phyloP scores from a whole-genome alignment of 2,113 vertebrate species.

The Shinisaurus crocodilurus region DNA sequence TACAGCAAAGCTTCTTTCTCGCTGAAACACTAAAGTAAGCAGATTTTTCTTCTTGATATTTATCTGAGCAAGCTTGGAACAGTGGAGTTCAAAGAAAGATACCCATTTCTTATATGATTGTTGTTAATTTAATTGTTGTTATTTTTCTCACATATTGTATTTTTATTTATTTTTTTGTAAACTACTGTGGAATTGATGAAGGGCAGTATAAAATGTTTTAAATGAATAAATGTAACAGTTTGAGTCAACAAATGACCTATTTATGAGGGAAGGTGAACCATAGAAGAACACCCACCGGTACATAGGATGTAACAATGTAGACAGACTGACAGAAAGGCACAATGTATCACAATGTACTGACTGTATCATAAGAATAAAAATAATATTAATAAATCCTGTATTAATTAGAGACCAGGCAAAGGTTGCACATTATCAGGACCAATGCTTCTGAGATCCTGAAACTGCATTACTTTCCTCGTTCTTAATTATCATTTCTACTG shows the following conservation, averaged over 20 bases:
- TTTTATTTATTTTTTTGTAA: too few species aligned
- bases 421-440: not conserved
- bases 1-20: slow-evolving; percentile 99
- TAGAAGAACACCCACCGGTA: not conserved
- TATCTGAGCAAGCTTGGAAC: slow-evolving; percentile 6
- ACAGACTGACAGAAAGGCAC: not conserved
- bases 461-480: not conserved
- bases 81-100: not conserved
- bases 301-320: not conserved
- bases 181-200: not conserved
- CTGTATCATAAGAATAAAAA: not conserved
- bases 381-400: not conserved
- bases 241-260: not conserved
- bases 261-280: not conserved
- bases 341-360: not conserved
- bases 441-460: not conserved
- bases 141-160: not conserved
- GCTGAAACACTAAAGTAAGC: slow-evolving; percentile 98
- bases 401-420: not conserved
- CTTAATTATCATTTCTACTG: not conserved
- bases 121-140: not conserved
- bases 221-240: not conserved
- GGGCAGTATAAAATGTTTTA: not conserved
- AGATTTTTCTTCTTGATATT: not conserved
- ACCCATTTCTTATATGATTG: not conserved